These are phyloP conservation scores for Corythaeola cristata DNA, from an alignment of 2,113 vertebrate genomes.

Conservation along the genomic window DNA sequence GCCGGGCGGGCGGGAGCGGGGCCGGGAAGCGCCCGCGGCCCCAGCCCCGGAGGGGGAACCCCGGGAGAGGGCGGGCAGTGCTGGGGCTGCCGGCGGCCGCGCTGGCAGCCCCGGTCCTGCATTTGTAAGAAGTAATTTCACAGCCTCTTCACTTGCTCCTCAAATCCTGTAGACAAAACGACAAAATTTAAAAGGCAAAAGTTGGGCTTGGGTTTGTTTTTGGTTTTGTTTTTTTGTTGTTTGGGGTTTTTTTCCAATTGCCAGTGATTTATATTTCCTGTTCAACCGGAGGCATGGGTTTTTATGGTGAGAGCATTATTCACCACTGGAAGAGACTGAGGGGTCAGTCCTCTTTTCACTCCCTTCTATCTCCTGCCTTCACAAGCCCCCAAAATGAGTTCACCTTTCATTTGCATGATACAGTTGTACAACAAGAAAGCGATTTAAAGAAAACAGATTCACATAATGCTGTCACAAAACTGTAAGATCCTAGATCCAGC, in stretches of 20 bases:
- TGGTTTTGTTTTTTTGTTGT: too few relatives aligned
- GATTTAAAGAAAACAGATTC: not conserved
- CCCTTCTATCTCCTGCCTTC: not conserved
- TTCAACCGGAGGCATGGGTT: not conserved
- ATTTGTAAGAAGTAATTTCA: not conserved
- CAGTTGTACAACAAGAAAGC: not conserved
- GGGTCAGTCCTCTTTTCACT: not conserved
- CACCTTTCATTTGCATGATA: not conserved
- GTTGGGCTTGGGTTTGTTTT: too few relatives aligned
- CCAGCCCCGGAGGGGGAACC: too few relatives aligned
- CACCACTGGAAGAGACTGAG: not conserved
- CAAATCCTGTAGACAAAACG: not conserved
- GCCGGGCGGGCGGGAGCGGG: not conserved
- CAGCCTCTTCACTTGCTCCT: not conserved
- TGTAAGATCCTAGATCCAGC: not conserved
- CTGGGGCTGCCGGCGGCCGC: not conserved
- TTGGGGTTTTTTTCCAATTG: not conserved
- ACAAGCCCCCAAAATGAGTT: not conserved
- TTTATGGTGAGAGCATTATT: not conserved
- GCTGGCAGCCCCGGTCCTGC: too few relatives aligned
- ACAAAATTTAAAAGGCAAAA: not conserved
- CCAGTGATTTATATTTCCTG: rapidly evolving
- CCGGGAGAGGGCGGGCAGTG: not conserved
- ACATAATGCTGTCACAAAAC: not conserved
- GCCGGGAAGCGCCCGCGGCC: not conserved